Conservation (phyloP, 1,140 invertebrate genomes). For the Ctenoplectra terminalis region DNA sequence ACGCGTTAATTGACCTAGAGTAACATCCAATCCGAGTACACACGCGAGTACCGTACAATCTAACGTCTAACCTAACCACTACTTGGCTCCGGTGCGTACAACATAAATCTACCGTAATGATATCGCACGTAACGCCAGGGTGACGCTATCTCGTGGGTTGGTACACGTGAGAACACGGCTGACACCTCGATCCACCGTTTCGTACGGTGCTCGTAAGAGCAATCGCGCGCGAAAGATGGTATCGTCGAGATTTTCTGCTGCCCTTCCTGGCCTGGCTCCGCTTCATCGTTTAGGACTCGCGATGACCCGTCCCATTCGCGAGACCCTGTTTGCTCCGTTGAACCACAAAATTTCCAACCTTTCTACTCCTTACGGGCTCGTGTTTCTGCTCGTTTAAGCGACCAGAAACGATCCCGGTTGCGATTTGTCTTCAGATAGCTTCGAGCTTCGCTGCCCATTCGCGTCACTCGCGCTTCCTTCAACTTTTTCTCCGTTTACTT, state of each 20-base stretch:
- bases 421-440: conserved; percentile 44
- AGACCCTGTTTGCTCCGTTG: not conserved
- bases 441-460: not conserved
- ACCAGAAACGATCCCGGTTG: conserved; percentile 7
- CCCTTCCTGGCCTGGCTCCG: conserved; percentile 34
- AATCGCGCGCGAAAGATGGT: conserved; percentile 71
- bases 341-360: conserved; percentile 15
- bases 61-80: conserved; percentile 56
- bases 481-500: conserved; percentile 9
- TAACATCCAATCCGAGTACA: not conserved
- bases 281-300: conserved; percentile 47
- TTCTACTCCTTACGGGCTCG: not conserved
- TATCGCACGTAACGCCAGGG: conserved; percentile 72
- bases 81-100: conserved; percentile 48
- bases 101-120: conserved; percentile 80
- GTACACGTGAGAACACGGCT: conserved; percentile 77
- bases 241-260: conserved; percentile 61
- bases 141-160: conserved; percentile 75
- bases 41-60: conserved; percentile 34
- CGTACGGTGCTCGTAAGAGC: conserved; percentile 57
- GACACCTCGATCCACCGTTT: conserved; percentile 74
- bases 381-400: conserved; percentile 4
- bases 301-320: conserved; percentile 11
- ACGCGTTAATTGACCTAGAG: not conserved
- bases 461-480: conserved; percentile 22